Base-by-base conservation (phyloP, 2,113 vertebrate genomes). In the Eleginops maclovinus region DNA sequence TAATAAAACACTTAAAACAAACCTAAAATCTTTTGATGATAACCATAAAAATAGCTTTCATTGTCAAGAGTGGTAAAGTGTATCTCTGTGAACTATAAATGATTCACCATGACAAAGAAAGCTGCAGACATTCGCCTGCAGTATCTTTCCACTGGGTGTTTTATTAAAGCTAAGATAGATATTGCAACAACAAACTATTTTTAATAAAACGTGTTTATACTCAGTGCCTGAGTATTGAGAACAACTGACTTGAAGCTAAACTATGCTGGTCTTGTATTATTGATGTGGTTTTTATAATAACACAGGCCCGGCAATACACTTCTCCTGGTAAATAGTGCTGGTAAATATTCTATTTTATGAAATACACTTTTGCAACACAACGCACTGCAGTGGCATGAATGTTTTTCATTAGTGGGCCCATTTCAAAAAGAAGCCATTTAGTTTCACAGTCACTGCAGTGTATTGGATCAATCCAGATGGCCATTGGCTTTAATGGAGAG, bases 131-230 rank as follows among this genome's bases (percentile, higher is more conserved):
- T 59, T 44, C 60, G 46, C 16, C 13, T 28, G 16, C 68, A 51
- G 49, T 43, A n/a, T 59, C 53, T 40, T 28, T 21, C 53, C 14
- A 1, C 54, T 36, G 46, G 40, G 24, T 63, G 41, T 70, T 69
- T 77, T 47, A 55, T 62, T 46, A 55, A 59, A 24, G 53, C 59
- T 13, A n/a, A 14, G 31, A 50, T 58, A 7, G 17, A 44, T 43
- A 66, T 66, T 60, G 55, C 17, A 53, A 73, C 31, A 60, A 22
- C 31, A 60, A 22, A 17, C 13, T 36, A 44, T 61, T 80, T 60
- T 67, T 73, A 59, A 59, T 66, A 53, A 67, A 67, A 73, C 17
- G 15, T 54, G 55, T 73, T 73, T 41, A 60, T 19, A 24, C 22
- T 54, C 62, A 67, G 62, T n/a, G 53, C 24, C 24, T 19, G 7